Evolutionary conservation across 2,888 invertebrate species (phyloP).

Genomic region (Drosophila affinis): DNA sequence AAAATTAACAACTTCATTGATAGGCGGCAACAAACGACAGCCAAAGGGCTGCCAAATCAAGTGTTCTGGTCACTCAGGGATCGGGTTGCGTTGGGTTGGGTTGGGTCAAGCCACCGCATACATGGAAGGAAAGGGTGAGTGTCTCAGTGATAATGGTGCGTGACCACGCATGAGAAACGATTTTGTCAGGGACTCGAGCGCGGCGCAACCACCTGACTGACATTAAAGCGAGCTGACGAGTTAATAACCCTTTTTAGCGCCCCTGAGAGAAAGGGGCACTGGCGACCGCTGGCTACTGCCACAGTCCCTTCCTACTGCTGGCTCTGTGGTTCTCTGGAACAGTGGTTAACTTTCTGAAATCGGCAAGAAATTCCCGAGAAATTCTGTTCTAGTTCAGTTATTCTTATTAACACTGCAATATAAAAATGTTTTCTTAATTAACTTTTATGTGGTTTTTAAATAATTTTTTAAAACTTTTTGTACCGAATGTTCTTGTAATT

Average conservation of each 20-base stretch:
- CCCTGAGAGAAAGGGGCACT: conserved; percentile 61
- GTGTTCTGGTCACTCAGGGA: conserved; percentile 42
- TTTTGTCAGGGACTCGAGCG: conserved; percentile 67
- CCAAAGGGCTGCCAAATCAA: conserved; percentile 61
- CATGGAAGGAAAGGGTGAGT: conserved; percentile 12
- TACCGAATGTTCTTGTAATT: no score
- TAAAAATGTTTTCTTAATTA: no score
- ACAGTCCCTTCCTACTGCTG: neutral
- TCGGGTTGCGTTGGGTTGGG: neutral
- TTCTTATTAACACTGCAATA: no score
- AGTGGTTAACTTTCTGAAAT: neutral
- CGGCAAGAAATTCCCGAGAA: neutral
- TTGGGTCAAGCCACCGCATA: conserved; percentile 4
- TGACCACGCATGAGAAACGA: conserved; percentile 81
- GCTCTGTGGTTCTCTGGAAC: neutral
- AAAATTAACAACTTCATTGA: conserved; percentile 81
- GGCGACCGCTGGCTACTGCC: conserved; percentile 10
- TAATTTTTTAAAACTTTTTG: no score
- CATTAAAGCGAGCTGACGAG: conserved; percentile 80
- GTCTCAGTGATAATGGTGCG: conserved; percentile 78
- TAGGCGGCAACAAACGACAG: conserved; percentile 47
- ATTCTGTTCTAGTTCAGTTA: no score
- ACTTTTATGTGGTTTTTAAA: no score
- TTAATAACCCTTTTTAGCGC: conserved; percentile 83
- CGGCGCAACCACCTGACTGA: conserved; percentile 66